Evolutionary conservation across 2,888 invertebrate genomes (phyloP).

Genomic region (Chorisops tibialis): DNA sequence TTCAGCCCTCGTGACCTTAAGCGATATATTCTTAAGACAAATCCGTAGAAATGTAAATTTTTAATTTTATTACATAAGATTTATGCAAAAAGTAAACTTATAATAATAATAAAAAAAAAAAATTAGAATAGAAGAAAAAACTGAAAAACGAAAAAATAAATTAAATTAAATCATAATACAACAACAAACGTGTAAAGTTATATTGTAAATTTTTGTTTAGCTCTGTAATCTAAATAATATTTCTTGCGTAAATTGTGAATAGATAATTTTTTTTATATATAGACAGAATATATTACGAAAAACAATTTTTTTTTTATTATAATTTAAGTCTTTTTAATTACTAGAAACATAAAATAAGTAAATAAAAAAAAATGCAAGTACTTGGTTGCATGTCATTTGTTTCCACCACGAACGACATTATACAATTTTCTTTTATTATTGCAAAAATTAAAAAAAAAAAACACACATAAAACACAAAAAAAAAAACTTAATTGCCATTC

Average conservation of each 20-base stretch:
- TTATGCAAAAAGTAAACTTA: too few relatives aligned
- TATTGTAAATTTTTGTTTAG: conserved; percentile 1
- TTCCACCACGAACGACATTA: conserved; percentile 9
- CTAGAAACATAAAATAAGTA: neutral
- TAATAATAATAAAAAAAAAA: neutral
- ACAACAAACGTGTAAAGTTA: neutral
- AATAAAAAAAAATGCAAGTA: neutral
- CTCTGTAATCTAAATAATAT: neutral
- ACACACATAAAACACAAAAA: neutral
- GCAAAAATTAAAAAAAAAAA: conserved; percentile 13
- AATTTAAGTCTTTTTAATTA: too few relatives aligned
- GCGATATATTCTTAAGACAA: conserved; percentile 16
- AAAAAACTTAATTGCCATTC: neutral
- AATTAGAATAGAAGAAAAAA: conserved; percentile 1
- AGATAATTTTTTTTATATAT: conserved; percentile 21
- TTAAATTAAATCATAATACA: neutral
- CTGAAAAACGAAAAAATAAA: conserved; percentile 1
- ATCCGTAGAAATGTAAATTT: conserved; percentile 2
- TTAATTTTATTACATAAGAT: neutral
- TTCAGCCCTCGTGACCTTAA: conserved; percentile 39
- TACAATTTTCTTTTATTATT: conserved; percentile 4
- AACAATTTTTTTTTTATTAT: conserved; percentile 15
- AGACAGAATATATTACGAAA: conserved; percentile 4
- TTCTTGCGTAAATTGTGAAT: conserved; percentile 13
- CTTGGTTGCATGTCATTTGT: conserved; percentile 15